Base-by-base conservation (phyloP, 2,888 invertebrate genomes). In the Chrysolina oricalcia region DNA sequence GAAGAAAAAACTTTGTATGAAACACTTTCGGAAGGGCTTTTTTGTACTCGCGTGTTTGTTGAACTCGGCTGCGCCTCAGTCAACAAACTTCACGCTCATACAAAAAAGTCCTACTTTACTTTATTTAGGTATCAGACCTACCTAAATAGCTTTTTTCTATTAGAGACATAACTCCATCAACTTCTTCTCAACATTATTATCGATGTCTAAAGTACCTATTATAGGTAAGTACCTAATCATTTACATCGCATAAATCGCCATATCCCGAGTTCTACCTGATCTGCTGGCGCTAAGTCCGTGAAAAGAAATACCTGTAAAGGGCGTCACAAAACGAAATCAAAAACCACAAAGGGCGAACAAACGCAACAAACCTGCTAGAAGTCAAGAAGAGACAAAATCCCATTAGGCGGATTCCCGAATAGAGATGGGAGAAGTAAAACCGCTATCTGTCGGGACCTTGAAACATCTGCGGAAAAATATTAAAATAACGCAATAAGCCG, bases 371-470 rank as follows among this genome's bases (percentile, higher is more conserved):
- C 59, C 59, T 59, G 59, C 59, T 27, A 59, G 59, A 59, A 59
- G 59, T 59, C 59, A 59, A 59, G 59, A 59, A 59, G 59, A 59
- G 59, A 59, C 59, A 27, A 35, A 59, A 59, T 59, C 59, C 59
- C 35, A 59, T 59, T 59, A 59, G 23, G 27, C 10, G 35, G 6
- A 17, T 59, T 59, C 59, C 59, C 59, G 59, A 35, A 59, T 23
- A 59, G 59, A 59, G 59, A 27, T 23, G 23, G 59, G 59, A 15
- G 59, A 59, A 23, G 35, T 11, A 35, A 9, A 35, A 21, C 10
- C 15, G 27, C 17, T 53, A 19, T 53, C 53, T 21, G 53, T 21
- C 11, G 19, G 50, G 53, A 21, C 53, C 53, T 21, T 53, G 53
- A 27, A 59, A 13, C 15, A 15, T 59, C 15, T 35, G 59, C 27